phyloP scores from a whole-genome alignment of 1,140 invertebrate species.

The Saccostrea glomerata region DNA sequence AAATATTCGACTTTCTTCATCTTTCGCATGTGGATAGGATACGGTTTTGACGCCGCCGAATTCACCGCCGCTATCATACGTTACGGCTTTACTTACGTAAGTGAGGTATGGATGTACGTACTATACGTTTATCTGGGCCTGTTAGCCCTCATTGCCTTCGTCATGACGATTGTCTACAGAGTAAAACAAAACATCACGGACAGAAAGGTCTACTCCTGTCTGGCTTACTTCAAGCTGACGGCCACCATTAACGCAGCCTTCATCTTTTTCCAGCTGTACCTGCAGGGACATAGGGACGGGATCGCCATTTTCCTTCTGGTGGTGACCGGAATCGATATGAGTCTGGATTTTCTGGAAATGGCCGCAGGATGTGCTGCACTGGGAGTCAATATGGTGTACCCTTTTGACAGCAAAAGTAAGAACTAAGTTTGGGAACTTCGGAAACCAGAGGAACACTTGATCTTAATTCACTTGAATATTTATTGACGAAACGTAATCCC shows the following conservation, averaged over 20 bases:
- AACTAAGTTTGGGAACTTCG: not conserved
- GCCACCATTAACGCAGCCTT: conserved; percentile 41
- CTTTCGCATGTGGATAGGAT: conserved; percentile 47
- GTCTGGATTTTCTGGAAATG: conserved; percentile 47
- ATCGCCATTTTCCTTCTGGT: conserved; percentile 34
- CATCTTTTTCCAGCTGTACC: conserved; percentile 47
- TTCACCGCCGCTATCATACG: conserved; percentile 18
- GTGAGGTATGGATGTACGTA: conserved; percentile 37
- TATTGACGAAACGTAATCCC: too few relatives aligned
- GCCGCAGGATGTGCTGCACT: conserved; percentile 36
- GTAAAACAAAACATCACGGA: conserved; percentile 2
- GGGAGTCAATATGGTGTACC: conserved; percentile 1
- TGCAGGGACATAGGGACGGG: conserved; percentile 25
- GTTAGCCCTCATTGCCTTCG: conserved; percentile 18
- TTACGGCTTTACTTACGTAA: conserved; percentile 25
- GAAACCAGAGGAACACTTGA: not conserved
- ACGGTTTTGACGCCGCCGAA: conserved; percentile 39
- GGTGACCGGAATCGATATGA: conserved; percentile 45
- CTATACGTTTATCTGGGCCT: conserved; percentile 43
- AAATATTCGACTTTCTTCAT: conserved; percentile 33
- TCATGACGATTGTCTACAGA: conserved; percentile 31
- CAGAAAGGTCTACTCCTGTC: conserved; percentile 1
- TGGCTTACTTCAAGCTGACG: conserved; percentile 49
- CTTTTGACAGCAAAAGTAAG: conserved; percentile 12
- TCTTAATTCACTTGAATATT: too few relatives aligned